Evolutionary conservation across 2,888 invertebrate genomes (phyloP).

Genomic region (Carpatolechia fugitivella): DNA sequence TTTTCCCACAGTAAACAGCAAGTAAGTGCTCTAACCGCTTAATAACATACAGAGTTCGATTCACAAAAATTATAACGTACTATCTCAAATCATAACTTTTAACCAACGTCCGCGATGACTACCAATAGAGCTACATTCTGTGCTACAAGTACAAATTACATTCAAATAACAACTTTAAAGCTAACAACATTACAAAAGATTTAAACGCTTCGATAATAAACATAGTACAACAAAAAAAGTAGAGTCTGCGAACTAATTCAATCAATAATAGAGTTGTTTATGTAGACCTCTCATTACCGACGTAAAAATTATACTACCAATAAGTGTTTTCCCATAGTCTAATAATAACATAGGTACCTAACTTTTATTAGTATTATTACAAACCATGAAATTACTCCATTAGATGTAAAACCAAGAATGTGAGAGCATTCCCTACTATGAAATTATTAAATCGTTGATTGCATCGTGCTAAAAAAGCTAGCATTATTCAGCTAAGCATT

Average conservation of each 20-base stretch:
- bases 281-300: conserved; percentile 47
- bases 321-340: conserved; percentile 56
- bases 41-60: conserved; percentile 4
- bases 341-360: conserved; percentile 29
- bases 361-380: conserved; percentile 30
- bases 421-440: too few species aligned
- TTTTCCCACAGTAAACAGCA: neutral
- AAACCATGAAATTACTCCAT: too few species aligned
- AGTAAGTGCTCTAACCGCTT: conserved; percentile 15
- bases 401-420: too few species aligned
- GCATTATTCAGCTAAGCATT: too few species aligned
- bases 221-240: conserved; percentile 33
- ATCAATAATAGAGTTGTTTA: conserved; percentile 63
- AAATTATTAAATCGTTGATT: too few species aligned
- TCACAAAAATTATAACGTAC: conserved; percentile 20
- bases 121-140: conserved; percentile 12
- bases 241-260: conserved; percentile 53
- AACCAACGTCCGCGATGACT: neutral
- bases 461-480: too few species aligned
- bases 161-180: conserved; percentile 36
- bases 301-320: conserved; percentile 50
- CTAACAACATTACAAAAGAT: conserved; percentile 40
- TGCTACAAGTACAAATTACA: conserved; percentile 31
- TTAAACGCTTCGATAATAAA: conserved; percentile 34
- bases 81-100: neutral